These are phyloP conservation scores for Nezara viridula DNA, from an alignment of 2,888 invertebrate genomes.

Conservation along the genomic window DNA sequence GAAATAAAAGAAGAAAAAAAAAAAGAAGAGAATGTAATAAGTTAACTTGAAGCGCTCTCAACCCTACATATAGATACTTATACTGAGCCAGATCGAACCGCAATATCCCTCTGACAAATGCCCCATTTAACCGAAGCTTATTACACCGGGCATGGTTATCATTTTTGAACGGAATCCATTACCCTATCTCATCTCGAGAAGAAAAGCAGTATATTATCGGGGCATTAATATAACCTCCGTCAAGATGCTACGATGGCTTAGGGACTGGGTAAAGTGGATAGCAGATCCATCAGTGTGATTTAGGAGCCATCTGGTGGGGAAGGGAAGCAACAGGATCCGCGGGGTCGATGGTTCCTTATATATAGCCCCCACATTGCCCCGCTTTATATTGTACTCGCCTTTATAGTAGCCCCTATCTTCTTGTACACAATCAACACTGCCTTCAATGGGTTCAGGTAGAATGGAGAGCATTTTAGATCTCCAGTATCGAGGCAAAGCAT, in stretches of 20 bases:
- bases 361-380: background rate
- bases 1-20: no score
- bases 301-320: background rate
- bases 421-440: no score
- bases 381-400: no score
- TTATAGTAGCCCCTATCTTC: background rate
- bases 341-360: background rate
- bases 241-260: slow-evolving; percentile 5
- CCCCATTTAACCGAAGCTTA: no score
- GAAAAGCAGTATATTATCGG: background rate
- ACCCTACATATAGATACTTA: no score
- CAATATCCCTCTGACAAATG: no score
- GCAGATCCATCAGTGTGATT: slow-evolving; percentile 14
- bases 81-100: background rate
- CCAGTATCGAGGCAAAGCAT: no score
- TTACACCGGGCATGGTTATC: background rate
- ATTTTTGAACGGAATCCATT: background rate
- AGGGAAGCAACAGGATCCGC: background rate
- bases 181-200: background rate
- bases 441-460: no score
- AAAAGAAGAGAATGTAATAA: no score
- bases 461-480: no score
- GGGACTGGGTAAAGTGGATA: slow-evolving; percentile 3
- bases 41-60: no score
- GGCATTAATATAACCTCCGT: background rate